Percentiles rank a stretch among this genome's conserved stretches.
Conservation (phyloP, 2,113 vertebrate genomes). For the Amphiprion ocellaris region DNA sequence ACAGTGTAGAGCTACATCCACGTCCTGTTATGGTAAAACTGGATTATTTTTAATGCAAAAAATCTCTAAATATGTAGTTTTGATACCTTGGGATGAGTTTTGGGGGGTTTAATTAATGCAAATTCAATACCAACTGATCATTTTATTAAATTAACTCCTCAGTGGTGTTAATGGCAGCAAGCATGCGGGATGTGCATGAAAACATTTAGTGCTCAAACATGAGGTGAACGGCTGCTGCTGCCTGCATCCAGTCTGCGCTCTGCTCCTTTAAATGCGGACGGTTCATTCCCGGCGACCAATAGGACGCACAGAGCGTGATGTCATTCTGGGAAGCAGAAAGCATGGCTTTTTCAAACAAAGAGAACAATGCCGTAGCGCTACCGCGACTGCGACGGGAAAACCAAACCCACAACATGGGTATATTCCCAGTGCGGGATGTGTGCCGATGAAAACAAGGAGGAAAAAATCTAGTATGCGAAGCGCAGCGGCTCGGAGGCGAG, state of each 20-base stretch:
- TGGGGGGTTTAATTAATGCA: too few relatives aligned
- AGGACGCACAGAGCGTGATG: slow-evolving; percentile 89
- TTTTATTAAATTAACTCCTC: background rate
- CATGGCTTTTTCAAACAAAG: slow-evolving; percentile 97
- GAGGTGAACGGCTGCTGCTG: slow-evolving; percentile 26
- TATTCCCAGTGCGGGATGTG: accelerated
- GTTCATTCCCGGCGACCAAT: slow-evolving; percentile 85
- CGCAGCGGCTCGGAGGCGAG: background rate
- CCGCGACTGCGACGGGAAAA: slow-evolving; percentile 41
- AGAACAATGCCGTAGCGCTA: slow-evolving; percentile 89
- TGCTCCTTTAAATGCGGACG: slow-evolving; percentile 85
- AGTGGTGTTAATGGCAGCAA: background rate
- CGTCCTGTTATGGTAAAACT: too few relatives aligned
- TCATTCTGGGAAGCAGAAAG: slow-evolving; percentile 91
- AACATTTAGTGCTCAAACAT: background rate
- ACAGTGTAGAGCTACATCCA: too few relatives aligned
- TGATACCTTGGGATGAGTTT: too few relatives aligned
- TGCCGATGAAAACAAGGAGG: background rate
- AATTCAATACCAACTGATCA: too few relatives aligned
- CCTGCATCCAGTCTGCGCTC: slow-evolving; percentile 35
- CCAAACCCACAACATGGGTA: background rate
- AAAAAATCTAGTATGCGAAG: background rate
- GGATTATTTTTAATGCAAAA: too few relatives aligned
- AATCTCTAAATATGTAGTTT: too few relatives aligned
- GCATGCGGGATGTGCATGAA: background rate